Evolutionary conservation across 2,113 vertebrate genomes (phyloP).

Genomic region (Picathartes gymnocephalus): DNA sequence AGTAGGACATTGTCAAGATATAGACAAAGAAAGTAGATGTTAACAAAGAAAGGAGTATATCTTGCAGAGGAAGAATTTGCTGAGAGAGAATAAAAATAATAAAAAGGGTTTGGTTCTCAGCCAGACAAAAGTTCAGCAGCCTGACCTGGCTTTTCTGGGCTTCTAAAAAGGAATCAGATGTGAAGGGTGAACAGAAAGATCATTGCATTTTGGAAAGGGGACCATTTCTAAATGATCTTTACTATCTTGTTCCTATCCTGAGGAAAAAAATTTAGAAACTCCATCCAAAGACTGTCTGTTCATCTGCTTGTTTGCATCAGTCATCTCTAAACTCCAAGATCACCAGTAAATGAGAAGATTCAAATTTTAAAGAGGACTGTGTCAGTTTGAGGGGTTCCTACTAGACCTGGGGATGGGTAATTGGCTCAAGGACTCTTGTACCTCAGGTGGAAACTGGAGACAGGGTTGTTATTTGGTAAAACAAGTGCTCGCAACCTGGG

Average conservation of each 20-base stretch:
- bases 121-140: constrained; percentile 5
- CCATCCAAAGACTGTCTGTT: background rate
- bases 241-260: background rate
- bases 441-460: background rate
- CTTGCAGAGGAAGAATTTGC: background rate
- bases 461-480: background rate
- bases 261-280: background rate
- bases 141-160: background rate
- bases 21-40: background rate
- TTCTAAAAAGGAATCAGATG: background rate
- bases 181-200: background rate
- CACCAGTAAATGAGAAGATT: background rate
- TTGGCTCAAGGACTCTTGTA: background rate
- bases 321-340: background rate
- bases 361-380: background rate
- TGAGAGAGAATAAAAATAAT: background rate
- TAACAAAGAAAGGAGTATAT: background rate
- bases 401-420: background rate
- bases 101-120: background rate
- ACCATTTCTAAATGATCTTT: background rate
- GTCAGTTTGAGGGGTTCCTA: background rate
- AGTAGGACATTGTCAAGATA: background rate
- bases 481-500: background rate
- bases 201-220: background rate
- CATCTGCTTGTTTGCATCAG: background rate